Conservation (phyloP, 1,140 invertebrate species). For the Coenobita brevimanus region DNA sequence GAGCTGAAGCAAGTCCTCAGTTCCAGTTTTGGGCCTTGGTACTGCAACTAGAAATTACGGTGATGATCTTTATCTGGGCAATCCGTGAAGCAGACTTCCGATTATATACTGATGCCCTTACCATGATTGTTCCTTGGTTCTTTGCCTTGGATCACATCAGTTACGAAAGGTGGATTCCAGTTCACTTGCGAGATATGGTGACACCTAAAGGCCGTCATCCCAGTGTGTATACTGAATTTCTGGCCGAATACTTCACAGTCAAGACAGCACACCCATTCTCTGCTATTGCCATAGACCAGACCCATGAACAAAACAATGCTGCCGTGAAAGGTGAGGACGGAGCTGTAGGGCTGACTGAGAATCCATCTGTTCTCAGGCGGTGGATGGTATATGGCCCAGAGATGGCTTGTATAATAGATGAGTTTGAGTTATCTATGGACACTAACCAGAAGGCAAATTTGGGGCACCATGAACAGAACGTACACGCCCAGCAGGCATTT, state of each 20-base stretch:
- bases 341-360: slow-evolving; percentile 48
- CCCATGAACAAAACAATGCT: slow-evolving; percentile 70
- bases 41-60: slow-evolving; percentile 44
- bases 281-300: slow-evolving; percentile 70
- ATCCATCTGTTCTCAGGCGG: neutral
- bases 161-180: slow-evolving; percentile 70
- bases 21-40: slow-evolving; percentile 50
- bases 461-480: neutral
- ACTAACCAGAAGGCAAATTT: neutral
- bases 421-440: slow-evolving; percentile 3
- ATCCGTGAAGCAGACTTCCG: slow-evolving; percentile 66
- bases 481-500: neutral
- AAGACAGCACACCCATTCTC: slow-evolving; percentile 68
- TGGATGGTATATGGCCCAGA: neutral
- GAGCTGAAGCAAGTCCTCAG: slow-evolving; percentile 30
- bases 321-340: slow-evolving; percentile 70
- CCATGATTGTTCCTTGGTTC: slow-evolving; percentile 66
- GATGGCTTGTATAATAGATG: neutral
- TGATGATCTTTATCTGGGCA: slow-evolving; percentile 49
- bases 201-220: slow-evolving; percentile 39
- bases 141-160: slow-evolving; percentile 69
- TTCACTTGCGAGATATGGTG: slow-evolving; percentile 69
- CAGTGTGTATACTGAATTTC: slow-evolving; percentile 56
- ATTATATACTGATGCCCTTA: slow-evolving; percentile 65
- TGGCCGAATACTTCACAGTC: slow-evolving; percentile 62